Percentiles rank a stretch among this genome's conserved stretches.
Conservation (phyloP, 1,140 invertebrate species). For the Heliothis virescens region DNA sequence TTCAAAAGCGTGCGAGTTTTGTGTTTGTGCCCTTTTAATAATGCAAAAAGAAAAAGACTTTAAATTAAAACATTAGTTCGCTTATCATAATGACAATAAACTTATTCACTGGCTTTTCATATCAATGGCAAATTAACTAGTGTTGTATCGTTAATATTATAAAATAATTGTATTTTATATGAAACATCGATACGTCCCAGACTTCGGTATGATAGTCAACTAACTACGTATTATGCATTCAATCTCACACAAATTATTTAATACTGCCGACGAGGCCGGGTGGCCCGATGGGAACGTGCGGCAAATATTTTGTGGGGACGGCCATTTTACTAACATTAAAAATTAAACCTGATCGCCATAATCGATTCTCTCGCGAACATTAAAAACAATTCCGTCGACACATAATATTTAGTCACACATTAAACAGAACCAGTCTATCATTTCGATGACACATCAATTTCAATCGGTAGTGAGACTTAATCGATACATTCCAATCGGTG, state of each 20-base stretch:
- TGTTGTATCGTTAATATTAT: slow-evolving; percentile 52
- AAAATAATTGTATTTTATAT: slow-evolving; percentile 32
- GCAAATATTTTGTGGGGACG: slow-evolving; percentile 52
- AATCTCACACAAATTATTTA: slow-evolving; percentile 71
- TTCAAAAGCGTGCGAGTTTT: no score
- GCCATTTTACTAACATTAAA: slow-evolving; percentile 7
- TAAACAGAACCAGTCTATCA: slow-evolving; percentile 47
- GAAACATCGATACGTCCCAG: slow-evolving; percentile 48
- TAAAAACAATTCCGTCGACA: slow-evolving; percentile 39
- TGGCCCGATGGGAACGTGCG: slow-evolving; percentile 50
- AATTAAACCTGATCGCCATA: background rate
- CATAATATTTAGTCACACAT: slow-evolving; percentile 43
- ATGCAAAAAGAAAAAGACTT: slow-evolving; percentile 33
- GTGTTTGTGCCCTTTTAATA: background rate
- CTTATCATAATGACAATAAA: slow-evolving; percentile 49
- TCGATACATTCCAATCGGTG: slow-evolving; percentile 25
- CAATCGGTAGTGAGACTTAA: slow-evolving; percentile 43
- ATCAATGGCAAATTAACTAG: slow-evolving; percentile 62
- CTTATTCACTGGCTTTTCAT: slow-evolving; percentile 68
- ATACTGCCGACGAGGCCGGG: slow-evolving; percentile 77
- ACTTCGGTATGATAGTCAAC: slow-evolving; percentile 42
- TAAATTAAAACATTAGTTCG: no score
- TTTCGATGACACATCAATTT: slow-evolving; percentile 33
- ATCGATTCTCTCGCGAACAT: slow-evolving; percentile 10
- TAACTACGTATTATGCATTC: slow-evolving; percentile 64